Base-by-base conservation (phyloP, 2,113 vertebrate genomes). In the Indicator indicator region DNA sequence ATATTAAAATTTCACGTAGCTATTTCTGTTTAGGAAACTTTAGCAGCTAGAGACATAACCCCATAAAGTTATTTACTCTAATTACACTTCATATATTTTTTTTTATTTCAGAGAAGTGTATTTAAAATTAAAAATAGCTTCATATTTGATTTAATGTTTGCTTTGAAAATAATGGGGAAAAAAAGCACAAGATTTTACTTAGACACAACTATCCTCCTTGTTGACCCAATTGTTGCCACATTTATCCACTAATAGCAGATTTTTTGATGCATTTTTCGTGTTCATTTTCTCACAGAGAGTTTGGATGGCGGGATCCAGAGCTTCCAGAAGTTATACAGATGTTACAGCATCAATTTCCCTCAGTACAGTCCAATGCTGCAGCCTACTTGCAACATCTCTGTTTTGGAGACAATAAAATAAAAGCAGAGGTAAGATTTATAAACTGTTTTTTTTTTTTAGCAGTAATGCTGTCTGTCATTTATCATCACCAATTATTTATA, bases 331-430 rank as follows among this genome's bases (percentile, higher is more conserved):
- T 99, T 94, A 99, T 99, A 95, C 99, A 99, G 98, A 99, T 99
- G 99, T 97, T 99, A 84, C 99, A 99, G 82, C 99, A 99, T 91
- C 99, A 99, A 21, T 99, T 99, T 94, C 99, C 99, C 60, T 99
- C 99, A 0, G 99, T 99, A 95, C 99, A 99, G 97, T 99, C 99
- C 26, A 99, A 99, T 18, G 99, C 99, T 64, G 99, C 99, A 75
- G 99, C 99, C 90, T 99, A 99, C 90, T 98, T 99, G 79, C 99
- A 99, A 65, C 99, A 99, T 96, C 98, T 99, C 90, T 99, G 99
- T 96, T 99, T 99, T 0, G 99, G 99, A 98, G 99, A 99, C 98
- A 99, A 99, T 97, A 99, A 99, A 98, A 99, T 99, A 97, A 99
- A 99, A 98, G 98, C 99, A 19, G 99, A 99, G 99, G 99, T 99